These are phyloP conservation scores for Rhea pennata DNA, from an alignment of 2,113 vertebrate genomes.

Conservation along the genomic window DNA sequence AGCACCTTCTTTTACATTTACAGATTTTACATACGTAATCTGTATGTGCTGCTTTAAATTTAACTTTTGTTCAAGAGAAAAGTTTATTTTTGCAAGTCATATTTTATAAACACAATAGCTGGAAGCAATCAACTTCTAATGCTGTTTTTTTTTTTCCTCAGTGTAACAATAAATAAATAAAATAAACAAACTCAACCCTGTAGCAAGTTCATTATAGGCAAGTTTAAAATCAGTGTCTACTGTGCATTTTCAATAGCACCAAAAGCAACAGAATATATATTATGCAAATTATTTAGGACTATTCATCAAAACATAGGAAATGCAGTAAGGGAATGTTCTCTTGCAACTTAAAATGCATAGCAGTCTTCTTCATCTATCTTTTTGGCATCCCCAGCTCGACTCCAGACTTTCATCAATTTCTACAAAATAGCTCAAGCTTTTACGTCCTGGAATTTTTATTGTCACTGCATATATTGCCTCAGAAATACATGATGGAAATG, in stretches of 20 bases:
- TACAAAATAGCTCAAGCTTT: not conserved
- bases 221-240: not conserved
- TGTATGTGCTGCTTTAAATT: slow-evolving; percentile 11
- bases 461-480: not conserved
- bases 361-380: not conserved
- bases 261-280: slow-evolving; percentile 31
- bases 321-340: not conserved
- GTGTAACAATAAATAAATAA: slow-evolving; percentile 41
- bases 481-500: not conserved
- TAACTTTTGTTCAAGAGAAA: not conserved
- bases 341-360: not conserved
- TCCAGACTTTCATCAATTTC: slow-evolving; percentile 21
- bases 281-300: slow-evolving; percentile 33
- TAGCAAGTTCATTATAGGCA: not conserved
- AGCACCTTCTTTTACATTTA: not conserved
- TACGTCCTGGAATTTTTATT: not conserved
- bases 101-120: slow-evolving; percentile 30
- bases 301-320: slow-evolving; percentile 30
- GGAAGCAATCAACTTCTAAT: not conserved
- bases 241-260: not conserved
- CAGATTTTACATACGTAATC: not conserved
- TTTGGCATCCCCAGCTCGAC: accelerated
- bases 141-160: not conserved
- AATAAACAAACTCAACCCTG: not conserved
- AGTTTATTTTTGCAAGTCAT: not conserved